Evolutionary conservation across 2,888 invertebrate genomes (phyloP), one percentile per base, ranked within the genome.

Genomic region (Melitaea athalia): DNA sequence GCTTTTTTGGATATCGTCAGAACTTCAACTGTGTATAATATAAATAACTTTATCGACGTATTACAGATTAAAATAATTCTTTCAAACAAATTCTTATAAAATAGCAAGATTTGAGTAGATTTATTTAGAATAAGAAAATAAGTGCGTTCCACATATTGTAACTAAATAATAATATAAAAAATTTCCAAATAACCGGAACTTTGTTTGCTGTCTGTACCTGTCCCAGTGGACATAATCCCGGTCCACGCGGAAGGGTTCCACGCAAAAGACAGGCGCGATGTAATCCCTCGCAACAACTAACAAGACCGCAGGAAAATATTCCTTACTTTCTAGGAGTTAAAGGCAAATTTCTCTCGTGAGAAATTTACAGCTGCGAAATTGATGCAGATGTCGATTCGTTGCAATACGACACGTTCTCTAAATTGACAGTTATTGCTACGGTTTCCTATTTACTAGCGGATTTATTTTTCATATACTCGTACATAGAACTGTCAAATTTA

Each of bases 161-260:
- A 38, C 1, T 8, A 38, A 38, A 38, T 38, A 8, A 38, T 5
- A 5, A 0, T 31, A 45, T 59, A 14, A 12, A 12, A 31, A 65
- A 11, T 7, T 53, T 8, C 52, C 11, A 31, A 33, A 12, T 53
- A n/a, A 31, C 38, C 12, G 10, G 15, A 2, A 10, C 45, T 72
- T 78, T 77, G 79, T 83, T 79, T 86, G 81, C 77, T 68, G 64
- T 76, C 84, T 59, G 70, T 87, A 72, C 73, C 67, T 68, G 50
- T 76, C 81, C 76, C 75, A 57, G 33, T 76, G 80, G 82, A 81
- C 77, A 73, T 84, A 86, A 85, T 83, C 82, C 79, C 69, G 78
- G 82, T 83, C 82, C 79, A 87, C 83, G 85, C 89, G 89, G 89
- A 89, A 89, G 88, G 89, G 88, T 86, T 87, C 76, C 70, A 72